phyloP scores from a whole-genome alignment of 92 coral and sea anemone species.

The Epizoanthus scotinus region DNA sequence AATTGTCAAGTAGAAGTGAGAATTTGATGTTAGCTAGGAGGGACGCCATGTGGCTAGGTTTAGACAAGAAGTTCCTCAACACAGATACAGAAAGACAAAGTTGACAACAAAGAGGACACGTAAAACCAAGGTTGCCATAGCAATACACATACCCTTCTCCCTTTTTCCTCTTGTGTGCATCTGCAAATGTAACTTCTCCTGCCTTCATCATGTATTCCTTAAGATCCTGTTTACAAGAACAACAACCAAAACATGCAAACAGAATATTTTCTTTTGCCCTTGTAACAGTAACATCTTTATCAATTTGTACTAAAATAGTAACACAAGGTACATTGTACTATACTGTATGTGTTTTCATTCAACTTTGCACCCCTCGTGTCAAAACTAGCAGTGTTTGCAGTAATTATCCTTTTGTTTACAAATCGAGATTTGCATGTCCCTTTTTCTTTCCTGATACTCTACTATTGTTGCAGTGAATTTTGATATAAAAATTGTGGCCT shows the following conservation, averaged over 20 bases:
- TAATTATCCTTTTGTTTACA: no score
- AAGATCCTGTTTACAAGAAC: constrained; percentile 71
- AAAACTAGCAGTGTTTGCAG: no score
- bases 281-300: background rate
- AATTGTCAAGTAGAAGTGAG: no score
- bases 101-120: background rate
- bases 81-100: background rate
- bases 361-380: background rate
- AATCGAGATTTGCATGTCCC: background rate
- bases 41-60: no score
- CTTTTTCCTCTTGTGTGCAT: constrained; percentile 95
- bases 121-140: background rate
- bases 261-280: background rate
- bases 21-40: no score
- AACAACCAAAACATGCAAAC: constrained; percentile 1
- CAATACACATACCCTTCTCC: constrained; percentile 82
- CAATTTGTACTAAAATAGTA: background rate
- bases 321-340: background rate
- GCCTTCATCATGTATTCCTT: constrained; percentile 93
- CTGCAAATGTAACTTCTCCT: constrained; percentile 97
- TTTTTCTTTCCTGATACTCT: background rate
- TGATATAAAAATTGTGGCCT: background rate
- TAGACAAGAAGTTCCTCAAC: background rate
- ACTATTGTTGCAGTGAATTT: background rate
- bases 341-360: background rate